Conservation (phyloP, 2,797 vertebrate genomes). For the Trachurus trachurus region DNA sequence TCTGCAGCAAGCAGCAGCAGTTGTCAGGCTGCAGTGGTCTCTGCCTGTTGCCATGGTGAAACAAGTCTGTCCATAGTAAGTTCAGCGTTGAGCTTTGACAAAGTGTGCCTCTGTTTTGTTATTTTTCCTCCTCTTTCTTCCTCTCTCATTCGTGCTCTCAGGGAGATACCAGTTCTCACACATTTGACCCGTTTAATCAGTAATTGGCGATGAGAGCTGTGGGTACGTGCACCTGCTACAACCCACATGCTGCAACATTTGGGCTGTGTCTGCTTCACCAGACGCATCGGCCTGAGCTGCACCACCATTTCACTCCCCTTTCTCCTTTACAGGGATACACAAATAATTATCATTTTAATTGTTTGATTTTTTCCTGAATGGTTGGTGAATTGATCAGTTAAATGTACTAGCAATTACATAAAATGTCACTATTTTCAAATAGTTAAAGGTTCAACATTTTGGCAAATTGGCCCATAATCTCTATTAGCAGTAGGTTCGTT, state of each 20-base stretch:
- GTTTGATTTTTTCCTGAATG: not conserved
- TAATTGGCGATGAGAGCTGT: conserved; percentile 11
- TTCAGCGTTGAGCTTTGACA: conserved; percentile 51
- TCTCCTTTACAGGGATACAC: not conserved
- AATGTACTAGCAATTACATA: not conserved
- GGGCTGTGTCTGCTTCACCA: conserved; percentile 13
- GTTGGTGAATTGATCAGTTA: not conserved
- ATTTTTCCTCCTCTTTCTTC: conserved; percentile 7
- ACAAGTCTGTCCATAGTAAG: conserved; percentile 54
- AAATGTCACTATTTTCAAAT: not conserved
- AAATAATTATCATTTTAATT: not conserved
- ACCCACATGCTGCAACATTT: conserved; percentile 19
- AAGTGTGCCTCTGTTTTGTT: conserved; percentile 7
- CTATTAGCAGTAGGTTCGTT: too few relatives aligned
- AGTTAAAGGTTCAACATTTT: not conserved
- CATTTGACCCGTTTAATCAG: conserved; percentile 6
- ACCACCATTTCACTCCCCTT: not conserved
- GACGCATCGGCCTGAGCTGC: not conserved
- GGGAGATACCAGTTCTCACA: conserved; percentile 7
- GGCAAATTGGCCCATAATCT: too few relatives aligned
- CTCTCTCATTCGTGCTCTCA: conserved; percentile 6
- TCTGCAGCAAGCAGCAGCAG: conserved; percentile 45
- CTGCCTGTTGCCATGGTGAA: conserved; percentile 75
- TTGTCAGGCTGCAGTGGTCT: conserved; percentile 64
- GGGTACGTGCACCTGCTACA: conserved; percentile 21